These are phyloP conservation scores for Penaeus chinensis DNA, from an alignment of 1,140 invertebrate genomes.

Conservation along the genomic window DNA sequence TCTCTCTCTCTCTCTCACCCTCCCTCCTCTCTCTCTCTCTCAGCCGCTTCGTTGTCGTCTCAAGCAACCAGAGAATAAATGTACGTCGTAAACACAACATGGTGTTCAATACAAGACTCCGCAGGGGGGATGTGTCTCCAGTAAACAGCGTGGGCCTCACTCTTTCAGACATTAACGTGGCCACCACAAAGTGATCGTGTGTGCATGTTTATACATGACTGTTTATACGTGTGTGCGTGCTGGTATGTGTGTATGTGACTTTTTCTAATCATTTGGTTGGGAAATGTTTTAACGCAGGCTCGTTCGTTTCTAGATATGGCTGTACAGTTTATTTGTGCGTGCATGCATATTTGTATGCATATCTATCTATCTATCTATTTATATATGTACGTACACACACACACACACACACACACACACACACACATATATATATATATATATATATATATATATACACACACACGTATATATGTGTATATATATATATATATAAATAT, in stretches of 20 bases:
- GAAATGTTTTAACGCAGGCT: too few species aligned
- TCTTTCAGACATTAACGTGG: too few species aligned
- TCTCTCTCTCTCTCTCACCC: not conserved
- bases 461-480: not conserved
- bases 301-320: too few species aligned
- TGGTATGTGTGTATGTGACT: too few species aligned
- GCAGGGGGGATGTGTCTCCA: not conserved
- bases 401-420: too few species aligned
- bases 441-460: not conserved
- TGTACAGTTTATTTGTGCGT: not conserved
- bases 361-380: not conserved
- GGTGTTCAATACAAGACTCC: not conserved
- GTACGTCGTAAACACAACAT: not conserved
- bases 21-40: not conserved
- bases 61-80: not conserved
- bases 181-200: too few species aligned
- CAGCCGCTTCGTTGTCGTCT: not conserved
- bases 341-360: not conserved
- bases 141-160: too few species aligned
- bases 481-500: slow-evolving; percentile 11
- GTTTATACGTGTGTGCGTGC: too few species aligned
- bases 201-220: too few species aligned
- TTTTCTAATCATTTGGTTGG: too few species aligned
- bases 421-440: not conserved
- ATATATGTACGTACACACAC: not conserved